Conservation (phyloP, 2,113 vertebrate genomes). For the Hypanus sabinus region DNA sequence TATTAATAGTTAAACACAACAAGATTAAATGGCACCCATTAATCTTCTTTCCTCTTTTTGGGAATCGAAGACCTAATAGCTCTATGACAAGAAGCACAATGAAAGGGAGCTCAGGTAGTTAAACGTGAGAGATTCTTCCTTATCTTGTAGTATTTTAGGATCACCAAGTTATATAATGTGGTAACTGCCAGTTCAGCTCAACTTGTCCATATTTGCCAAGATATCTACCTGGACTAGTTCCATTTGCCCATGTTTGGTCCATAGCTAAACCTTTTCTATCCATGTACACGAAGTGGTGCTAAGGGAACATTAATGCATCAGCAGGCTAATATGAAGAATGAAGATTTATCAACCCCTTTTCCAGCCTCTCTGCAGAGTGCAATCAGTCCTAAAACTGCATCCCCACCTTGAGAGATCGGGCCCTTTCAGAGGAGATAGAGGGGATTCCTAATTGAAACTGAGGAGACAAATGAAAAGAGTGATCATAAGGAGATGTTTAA, state of each 20-base stretch:
- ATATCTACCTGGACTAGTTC: no score
- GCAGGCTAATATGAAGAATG: background rate
- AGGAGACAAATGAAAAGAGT: background rate
- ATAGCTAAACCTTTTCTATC: no score
- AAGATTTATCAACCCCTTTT: background rate
- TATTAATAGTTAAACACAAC: background rate
- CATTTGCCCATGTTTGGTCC: no score
- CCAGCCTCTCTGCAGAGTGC: background rate
- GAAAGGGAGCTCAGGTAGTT: background rate
- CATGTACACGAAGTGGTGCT: background rate
- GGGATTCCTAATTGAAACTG: background rate
- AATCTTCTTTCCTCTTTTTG: background rate
- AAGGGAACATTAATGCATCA: background rate
- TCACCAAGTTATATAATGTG: no score
- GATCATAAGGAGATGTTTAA: background rate
- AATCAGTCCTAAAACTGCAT: background rate
- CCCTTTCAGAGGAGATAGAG: no score
- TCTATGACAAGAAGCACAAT: background rate
- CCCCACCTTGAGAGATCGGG: background rate
- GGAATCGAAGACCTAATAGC: background rate
- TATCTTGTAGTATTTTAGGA: background rate
- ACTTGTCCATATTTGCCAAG: no score
- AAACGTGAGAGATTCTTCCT: background rate
- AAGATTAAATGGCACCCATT: background rate
- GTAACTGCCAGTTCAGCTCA: no score